Conservation (phyloP, 64 coral and sea anemone genomes). For the Pocillopora damicornis region DNA sequence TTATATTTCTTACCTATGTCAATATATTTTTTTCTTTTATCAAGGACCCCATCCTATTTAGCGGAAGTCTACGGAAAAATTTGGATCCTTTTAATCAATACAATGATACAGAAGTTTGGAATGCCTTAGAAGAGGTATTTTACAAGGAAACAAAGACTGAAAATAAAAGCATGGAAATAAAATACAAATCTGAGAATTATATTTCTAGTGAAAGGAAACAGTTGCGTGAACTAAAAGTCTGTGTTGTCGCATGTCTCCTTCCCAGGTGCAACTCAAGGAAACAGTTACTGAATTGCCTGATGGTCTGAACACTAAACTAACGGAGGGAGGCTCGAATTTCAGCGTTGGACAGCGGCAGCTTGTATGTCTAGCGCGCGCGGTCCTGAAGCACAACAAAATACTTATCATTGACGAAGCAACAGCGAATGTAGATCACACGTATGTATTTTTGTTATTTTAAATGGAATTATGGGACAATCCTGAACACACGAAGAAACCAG, state of each 20-base stretch:
- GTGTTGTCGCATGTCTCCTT: neutral
- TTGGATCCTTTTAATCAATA: slow-evolving; percentile 80
- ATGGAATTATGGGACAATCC: too few species aligned
- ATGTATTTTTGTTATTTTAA: neutral
- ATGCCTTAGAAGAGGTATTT: slow-evolving; percentile 78
- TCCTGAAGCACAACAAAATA: slow-evolving; percentile 72
- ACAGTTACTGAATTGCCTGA: slow-evolving; percentile 58
- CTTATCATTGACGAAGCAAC: slow-evolving; percentile 80
- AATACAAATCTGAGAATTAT: neutral
- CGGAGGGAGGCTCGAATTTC: slow-evolving; percentile 67
- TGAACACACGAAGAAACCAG: too few species aligned
- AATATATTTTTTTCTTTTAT: neutral
- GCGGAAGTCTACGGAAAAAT: slow-evolving; percentile 70
- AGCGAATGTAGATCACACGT: slow-evolving; percentile 77
- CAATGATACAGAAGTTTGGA: slow-evolving; percentile 65
- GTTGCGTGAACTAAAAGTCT: neutral
- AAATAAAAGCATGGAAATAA: neutral
- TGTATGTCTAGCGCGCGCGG: slow-evolving; percentile 75
- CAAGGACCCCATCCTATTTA: slow-evolving; percentile 90
- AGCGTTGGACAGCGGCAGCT: slow-evolving; percentile 87
- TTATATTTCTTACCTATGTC: too few species aligned
- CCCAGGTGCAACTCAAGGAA: slow-evolving; percentile 64
- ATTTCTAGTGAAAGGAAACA: neutral
- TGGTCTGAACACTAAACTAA: slow-evolving; percentile 54
- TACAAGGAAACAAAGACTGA: neutral